phyloP scores from a whole-genome alignment of 2,797 vertebrate genomes.

The Rhinatrema bivittatum region DNA sequence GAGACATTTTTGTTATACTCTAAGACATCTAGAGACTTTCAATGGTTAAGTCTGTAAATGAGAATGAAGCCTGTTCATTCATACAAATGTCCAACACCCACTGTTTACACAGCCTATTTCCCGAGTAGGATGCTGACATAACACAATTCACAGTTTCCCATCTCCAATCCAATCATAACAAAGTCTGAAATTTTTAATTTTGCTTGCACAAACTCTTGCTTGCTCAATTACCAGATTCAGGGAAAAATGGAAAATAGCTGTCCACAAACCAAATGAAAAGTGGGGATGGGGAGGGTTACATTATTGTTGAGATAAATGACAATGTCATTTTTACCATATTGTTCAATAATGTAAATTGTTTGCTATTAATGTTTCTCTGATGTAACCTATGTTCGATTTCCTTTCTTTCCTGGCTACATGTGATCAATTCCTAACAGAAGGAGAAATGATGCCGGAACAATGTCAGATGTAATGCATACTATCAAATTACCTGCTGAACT shows the following conservation, averaged over 20 bases:
- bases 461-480: background rate
- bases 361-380: background rate
- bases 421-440: background rate
- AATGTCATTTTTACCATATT: background rate
- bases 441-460: background rate
- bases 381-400: no score
- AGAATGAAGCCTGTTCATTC: conserved; percentile 14
- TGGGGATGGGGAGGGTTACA: conserved; percentile 20
- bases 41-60: conserved; percentile 8
- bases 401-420: background rate
- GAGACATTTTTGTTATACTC: no score
- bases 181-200: conserved; percentile 28
- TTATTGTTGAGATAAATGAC: conserved; percentile 3
- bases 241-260: conserved; percentile 10
- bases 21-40: conserved; percentile 10
- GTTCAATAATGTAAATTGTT: conserved; percentile 5
- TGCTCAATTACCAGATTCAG: conserved; percentile 18
- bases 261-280: conserved; percentile 23
- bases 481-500: background rate
- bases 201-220: conserved; percentile 32
- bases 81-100: conserved; percentile 15
- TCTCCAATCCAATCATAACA: conserved; percentile 30
- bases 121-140: conserved; percentile 25
- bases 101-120: conserved; percentile 26
- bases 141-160: conserved; percentile 39